Percentiles rank a stretch among this genome's conserved stretches.
phyloP scores from a whole-genome alignment of 2,797 vertebrate species.

The Rhinatrema bivittatum region DNA sequence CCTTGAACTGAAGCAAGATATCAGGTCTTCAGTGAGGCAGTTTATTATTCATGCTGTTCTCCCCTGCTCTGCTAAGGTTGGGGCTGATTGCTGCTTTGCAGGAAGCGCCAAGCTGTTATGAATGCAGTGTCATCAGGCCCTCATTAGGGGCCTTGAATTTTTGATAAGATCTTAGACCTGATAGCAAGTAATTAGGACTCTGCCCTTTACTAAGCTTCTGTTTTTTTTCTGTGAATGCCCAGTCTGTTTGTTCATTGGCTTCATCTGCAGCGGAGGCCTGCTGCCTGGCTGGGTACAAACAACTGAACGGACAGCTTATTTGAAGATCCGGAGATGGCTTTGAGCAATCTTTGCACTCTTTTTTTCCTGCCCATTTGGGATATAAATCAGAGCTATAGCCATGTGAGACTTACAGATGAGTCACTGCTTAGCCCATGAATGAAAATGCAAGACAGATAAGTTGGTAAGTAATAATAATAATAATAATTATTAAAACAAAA shows the following conservation, averaged over 20 bases:
- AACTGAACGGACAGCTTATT: not conserved
- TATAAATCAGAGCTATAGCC: too few species aligned
- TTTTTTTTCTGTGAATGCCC: constrained; percentile 14
- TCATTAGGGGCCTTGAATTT: constrained; percentile 50
- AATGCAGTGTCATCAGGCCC: constrained; percentile 52
- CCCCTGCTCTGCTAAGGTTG: not conserved
- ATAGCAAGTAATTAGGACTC: constrained; percentile 30
- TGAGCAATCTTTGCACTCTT: not conserved
- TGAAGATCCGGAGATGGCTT: not conserved
- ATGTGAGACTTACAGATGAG: too few species aligned
- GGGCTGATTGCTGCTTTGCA: not conserved
- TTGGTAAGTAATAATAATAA: too few species aligned
- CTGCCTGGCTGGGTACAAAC: too few species aligned
- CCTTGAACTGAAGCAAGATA: constrained; percentile 1
- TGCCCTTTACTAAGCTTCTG: constrained; percentile 12
- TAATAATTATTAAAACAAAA: too few species aligned
- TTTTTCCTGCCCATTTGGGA: not conserved
- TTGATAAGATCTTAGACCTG: constrained; percentile 41
- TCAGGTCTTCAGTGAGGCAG: fast-evolving
- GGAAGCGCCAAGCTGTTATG: constrained; percentile 26
- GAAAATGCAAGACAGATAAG: too few species aligned
- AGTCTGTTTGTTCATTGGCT: constrained; percentile 21
- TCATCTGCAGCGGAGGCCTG: constrained; percentile 15
- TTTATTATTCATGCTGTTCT: constrained; percentile 44
- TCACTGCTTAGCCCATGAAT: too few species aligned